A percentile compares a stretch with the other conserved stretches of the same genome.
phyloP scores from a whole-genome alignment of 1,140 invertebrate species.

The Philopotamus ludificatus region DNA sequence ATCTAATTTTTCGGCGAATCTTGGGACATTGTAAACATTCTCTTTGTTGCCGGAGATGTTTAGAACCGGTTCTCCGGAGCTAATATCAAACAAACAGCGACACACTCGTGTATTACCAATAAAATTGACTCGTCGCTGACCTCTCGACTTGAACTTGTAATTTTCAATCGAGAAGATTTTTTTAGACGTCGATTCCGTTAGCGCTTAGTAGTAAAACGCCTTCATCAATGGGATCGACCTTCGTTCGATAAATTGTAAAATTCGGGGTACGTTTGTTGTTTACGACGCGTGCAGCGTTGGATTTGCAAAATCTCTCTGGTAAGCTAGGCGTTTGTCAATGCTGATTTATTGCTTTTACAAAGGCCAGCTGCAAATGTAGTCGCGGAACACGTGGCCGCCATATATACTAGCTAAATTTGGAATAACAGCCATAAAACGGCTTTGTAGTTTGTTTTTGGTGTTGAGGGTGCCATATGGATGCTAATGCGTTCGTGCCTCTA shows the following conservation, averaged over 20 bases:
- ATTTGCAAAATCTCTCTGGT: no score
- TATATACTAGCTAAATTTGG: background rate
- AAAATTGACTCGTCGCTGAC: background rate
- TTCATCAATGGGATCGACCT: no score
- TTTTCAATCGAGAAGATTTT: background rate
- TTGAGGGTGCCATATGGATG: no score
- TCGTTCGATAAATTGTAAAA: no score
- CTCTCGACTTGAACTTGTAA: conserved; percentile 17
- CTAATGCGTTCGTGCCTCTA: no score
- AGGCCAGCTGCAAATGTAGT: background rate
- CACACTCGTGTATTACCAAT: background rate
- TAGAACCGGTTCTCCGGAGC: background rate
- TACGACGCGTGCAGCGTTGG: no score
- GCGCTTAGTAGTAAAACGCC: no score
- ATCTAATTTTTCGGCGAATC: background rate
- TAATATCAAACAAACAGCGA: background rate
- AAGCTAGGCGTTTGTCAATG: background rate
- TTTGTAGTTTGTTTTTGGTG: no score
- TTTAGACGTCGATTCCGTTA: background rate
- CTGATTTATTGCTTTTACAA: background rate
- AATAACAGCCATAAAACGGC: background rate
- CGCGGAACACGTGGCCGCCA: background rate
- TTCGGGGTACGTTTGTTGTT: no score
- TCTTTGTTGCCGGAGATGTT: background rate
- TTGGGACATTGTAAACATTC: background rate